Evolutionary conservation across 2,113 vertebrate species (phyloP), one percentile per base, ranked within the genome.

Genomic region (Natator depressus): DNA sequence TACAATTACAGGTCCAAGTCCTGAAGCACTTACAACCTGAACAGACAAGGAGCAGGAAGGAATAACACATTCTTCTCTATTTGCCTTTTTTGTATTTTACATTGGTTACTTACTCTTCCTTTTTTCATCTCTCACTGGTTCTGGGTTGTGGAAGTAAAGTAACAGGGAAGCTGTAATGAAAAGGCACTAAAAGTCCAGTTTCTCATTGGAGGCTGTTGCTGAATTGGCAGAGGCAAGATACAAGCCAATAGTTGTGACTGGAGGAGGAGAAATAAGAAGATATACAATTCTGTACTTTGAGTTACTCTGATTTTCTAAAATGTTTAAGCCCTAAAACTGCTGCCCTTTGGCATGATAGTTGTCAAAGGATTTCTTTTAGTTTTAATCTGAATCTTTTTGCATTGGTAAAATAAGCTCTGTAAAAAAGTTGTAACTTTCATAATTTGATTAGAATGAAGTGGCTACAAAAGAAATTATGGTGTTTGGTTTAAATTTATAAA

Each of bases 231-330:
- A 2, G 3, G 93, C 88, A 87, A 13, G 91, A 89, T 25, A 92
- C 91, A 84, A 88, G 89, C 85, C 86, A 13, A 94, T 69, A 69
- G 17, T 72, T 72, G 9, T 72, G n/a, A 72, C 35, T 16, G 78
- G 90, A 89, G 50, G 86, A 88, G 79, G 92, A 95, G 93, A 79
- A 92, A 84, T 94, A 8, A 42, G 96, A 8, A 42, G 96, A 96
- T 97, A 91, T 96, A 90, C 85, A 89, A 35, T 84, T 92, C 78
- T 93, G 84, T 97, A 95, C 97, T 87, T 79, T 82, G 96, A 97
- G 93, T n/a, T 62, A 31, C 13, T 62, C 59, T 88, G 91, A 42
- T 75, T 11, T 97, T 96, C 96, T 94, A 95, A 96, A 97, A 83
- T 9, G n/a, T 84, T 29, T 50, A 91, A 85, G 80, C 38, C 38